Percentiles rank a stretch among this genome's conserved stretches.
phyloP scores from a whole-genome alignment of 2,888 invertebrate species.

The Ormia ochracea region DNA sequence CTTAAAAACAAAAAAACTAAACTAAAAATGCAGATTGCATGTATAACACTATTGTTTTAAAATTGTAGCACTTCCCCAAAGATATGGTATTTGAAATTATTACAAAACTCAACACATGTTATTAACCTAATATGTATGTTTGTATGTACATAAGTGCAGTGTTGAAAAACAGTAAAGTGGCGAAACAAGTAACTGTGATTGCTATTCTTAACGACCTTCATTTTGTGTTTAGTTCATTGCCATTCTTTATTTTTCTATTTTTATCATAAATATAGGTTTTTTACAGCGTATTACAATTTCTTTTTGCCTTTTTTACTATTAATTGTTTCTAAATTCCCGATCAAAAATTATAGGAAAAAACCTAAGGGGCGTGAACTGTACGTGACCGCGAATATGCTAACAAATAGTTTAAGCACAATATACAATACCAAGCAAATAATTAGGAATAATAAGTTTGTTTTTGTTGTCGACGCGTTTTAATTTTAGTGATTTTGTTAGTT shows the following conservation, averaged over 20 bases:
- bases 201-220: slow-evolving; percentile 56
- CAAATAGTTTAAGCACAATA: neutral
- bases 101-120: too few relatives aligned
- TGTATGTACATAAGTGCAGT: too few relatives aligned
- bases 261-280: too few relatives aligned
- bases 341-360: too few relatives aligned
- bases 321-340: neutral
- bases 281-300: too few relatives aligned
- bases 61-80: too few relatives aligned
- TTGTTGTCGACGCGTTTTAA: slow-evolving; percentile 38
- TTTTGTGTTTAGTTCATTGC: slow-evolving; percentile 31
- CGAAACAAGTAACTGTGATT: neutral
- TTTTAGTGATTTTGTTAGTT: slow-evolving; percentile 25
- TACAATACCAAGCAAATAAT: neutral
- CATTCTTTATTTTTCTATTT: neutral
- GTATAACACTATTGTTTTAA: too few relatives aligned
- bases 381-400: neutral
- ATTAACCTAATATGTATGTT: too few relatives aligned
- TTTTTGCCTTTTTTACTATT: neutral
- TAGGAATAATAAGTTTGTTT: neutral
- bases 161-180: neutral
- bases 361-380: neutral
- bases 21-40: too few relatives aligned
- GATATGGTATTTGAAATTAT: too few relatives aligned
- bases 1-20: too few relatives aligned